Percentiles rank a stretch among this genome's conserved stretches.
phyloP scores from a whole-genome alignment of 2,888 invertebrate species.

The Lasioglossum marginatum region DNA sequence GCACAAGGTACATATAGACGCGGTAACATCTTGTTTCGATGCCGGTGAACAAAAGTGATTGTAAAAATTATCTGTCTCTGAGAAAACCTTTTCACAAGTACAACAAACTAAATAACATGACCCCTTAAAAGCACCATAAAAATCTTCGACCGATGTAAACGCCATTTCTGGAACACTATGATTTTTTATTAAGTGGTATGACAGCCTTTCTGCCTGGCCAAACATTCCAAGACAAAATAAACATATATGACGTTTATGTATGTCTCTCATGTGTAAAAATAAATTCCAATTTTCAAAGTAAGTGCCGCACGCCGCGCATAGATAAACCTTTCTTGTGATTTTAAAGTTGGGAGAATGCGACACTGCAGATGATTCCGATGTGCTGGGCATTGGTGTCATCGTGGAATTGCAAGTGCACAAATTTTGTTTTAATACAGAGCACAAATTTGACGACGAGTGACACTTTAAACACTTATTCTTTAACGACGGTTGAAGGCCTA shows the following conservation, averaged over 20 bases:
- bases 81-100: constrained; percentile 92
- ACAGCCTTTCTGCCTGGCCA: constrained; percentile 91
- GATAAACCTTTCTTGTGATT: constrained; percentile 91
- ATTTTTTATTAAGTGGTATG: constrained; percentile 91
- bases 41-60: constrained; percentile 88
- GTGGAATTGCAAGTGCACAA: constrained; percentile 87
- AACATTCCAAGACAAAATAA: constrained; percentile 94
- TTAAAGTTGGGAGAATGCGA: constrained; percentile 85
- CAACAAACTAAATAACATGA: constrained; percentile 92
- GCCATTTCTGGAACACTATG: constrained; percentile 91
- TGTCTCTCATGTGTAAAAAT: constrained; percentile 93
- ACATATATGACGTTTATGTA: constrained; percentile 93
- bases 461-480: constrained; percentile 92
- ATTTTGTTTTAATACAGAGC: constrained; percentile 89
- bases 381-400: constrained; percentile 80
- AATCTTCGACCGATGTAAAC: constrained; percentile 89
- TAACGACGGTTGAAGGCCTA: constrained; percentile 87
- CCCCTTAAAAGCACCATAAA: constrained; percentile 88
- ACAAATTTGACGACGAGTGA: constrained; percentile 88
- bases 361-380: constrained; percentile 84
- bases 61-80: constrained; percentile 91
- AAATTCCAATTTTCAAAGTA: constrained; percentile 95
- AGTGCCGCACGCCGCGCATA: constrained; percentile 93
- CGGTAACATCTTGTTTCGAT: constrained; percentile 68
- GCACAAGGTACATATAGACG: constrained; percentile 79